These are phyloP conservation scores for Harpalus rufipes DNA, from an alignment of 2,888 invertebrate species.

Conservation along the genomic window DNA sequence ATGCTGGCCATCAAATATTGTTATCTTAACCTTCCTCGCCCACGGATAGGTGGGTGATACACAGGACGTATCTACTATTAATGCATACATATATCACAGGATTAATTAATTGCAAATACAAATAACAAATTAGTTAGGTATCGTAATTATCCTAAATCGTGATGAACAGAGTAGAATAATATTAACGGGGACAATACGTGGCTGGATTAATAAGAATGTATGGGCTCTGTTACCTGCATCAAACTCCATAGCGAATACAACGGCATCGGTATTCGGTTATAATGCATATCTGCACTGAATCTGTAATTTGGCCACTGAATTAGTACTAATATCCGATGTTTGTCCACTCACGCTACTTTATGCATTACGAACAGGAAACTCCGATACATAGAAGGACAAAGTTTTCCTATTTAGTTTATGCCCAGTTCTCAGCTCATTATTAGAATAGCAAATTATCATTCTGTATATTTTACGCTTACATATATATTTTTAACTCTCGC, in stretches of 20 bases:
- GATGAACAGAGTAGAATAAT: not conserved
- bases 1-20: too few relatives aligned
- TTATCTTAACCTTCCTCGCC: not conserved
- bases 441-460: not conserved
- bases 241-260: constrained; percentile 4
- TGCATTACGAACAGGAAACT: constrained; percentile 54
- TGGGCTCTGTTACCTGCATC: constrained; percentile 25
- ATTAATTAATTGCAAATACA: not conserved
- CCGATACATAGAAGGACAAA: not conserved
- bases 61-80: too few relatives aligned
- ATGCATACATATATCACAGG: not conserved
- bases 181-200: constrained; percentile 34
- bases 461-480: not conserved
- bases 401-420: not conserved
- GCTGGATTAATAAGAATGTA: constrained; percentile 25
- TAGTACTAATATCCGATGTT: constrained; percentile 62
- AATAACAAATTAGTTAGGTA: not conserved
- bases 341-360: constrained; percentile 47
- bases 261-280: constrained; percentile 20
- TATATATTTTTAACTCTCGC: too few relatives aligned
- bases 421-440: not conserved
- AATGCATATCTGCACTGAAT: constrained; percentile 54
- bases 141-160: not conserved
- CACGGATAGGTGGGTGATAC: too few relatives aligned
- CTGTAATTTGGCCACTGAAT: constrained; percentile 59